A percentile compares a stretch with the other conserved stretches of the same genome.
These are phyloP conservation scores for Microhierax caerulescens DNA, from an alignment of 2,797 vertebrate species.

Conservation along the genomic window DNA sequence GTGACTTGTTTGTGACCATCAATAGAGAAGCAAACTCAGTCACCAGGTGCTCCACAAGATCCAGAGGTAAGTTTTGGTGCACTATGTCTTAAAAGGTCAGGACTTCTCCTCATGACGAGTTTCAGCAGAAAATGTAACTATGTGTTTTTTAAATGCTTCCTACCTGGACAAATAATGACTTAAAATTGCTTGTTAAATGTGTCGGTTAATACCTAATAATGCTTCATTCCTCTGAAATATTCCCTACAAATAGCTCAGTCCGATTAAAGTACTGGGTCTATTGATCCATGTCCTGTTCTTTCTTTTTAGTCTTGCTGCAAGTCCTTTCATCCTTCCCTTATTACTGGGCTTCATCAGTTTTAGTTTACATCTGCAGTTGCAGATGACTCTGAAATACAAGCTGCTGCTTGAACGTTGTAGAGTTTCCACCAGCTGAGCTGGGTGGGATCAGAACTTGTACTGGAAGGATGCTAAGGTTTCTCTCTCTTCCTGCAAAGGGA, in stretches of 20 bases:
- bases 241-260: neutral
- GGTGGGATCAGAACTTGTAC: neutral
- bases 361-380: neutral
- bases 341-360: neutral
- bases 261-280: neutral
- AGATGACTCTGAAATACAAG: neutral
- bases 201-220: neutral
- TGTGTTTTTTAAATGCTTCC: neutral
- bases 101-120: neutral
- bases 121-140: neutral
- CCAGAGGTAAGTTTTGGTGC: neutral
- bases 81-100: neutral
- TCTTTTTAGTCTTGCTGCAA: neutral
- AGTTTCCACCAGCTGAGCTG: neutral
- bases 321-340: neutral
- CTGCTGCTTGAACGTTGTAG: neutral
- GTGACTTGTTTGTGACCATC: neutral
- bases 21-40: neutral
- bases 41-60: neutral
- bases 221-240: neutral
- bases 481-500: neutral
- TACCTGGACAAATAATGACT: neutral
- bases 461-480: neutral
- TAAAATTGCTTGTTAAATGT: neutral
- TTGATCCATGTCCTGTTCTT: neutral